These are phyloP conservation scores for Perognathus longimembris DNA, from an alignment of 2,113 vertebrate species.

Conservation along the genomic window DNA sequence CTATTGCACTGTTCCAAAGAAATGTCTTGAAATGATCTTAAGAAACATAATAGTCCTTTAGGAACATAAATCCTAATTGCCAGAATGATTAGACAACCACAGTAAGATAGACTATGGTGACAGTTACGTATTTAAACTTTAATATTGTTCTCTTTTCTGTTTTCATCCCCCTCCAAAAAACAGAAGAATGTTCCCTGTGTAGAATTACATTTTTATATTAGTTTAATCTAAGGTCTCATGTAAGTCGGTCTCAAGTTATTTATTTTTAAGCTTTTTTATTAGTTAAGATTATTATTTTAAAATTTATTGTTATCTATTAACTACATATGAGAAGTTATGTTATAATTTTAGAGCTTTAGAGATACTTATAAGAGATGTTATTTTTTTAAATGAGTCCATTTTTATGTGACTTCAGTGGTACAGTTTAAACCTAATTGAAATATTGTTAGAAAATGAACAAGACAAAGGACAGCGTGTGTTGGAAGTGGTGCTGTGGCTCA, in stretches of 20 bases:
- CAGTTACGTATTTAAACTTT: neutral
- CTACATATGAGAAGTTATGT: no score
- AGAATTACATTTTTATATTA: neutral
- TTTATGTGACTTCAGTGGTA: slow-evolving; percentile 1
- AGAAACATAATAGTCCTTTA: neutral
- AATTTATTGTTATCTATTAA: no score
- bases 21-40: neutral
- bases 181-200: neutral
- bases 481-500: no score
- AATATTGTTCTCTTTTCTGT: neutral
- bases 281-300: no score
- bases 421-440: neutral
- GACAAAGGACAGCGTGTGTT: no score
- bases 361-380: no score
- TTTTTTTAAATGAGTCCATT: neutral
- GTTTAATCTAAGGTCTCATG: neutral
- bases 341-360: no score
- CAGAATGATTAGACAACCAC: neutral
- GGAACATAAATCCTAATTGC: neutral
- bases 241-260: neutral
- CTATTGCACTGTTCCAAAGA: neutral
- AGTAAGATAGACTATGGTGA: neutral
- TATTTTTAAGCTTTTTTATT: neutral
- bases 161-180: neutral
- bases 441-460: neutral